Base-by-base conservation (phyloP, 2,888 invertebrate genomes). In the Colostygia pectinataria region DNA sequence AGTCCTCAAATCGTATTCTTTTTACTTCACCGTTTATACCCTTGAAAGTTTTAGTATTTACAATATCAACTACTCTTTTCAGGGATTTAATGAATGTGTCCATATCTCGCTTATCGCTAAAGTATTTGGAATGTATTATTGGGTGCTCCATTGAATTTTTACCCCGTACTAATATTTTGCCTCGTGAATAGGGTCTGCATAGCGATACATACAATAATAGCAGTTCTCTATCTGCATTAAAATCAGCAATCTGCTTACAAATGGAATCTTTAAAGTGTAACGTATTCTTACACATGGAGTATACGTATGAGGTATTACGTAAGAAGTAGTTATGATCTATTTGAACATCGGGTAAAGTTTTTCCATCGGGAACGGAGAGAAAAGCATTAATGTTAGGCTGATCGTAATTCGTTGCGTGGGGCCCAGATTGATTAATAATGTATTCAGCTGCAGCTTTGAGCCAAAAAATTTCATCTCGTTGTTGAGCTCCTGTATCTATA, bases 331-430 rank as follows among this genome's bases (percentile, higher is more conserved):
- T 88, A 33, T 88, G 88, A 53, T 88, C 88, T 49, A 88, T 77
- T 68, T 89, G 88, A 1, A 88, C 77, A 56, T 88, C 88, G 2
- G 89, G 88, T 10, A 86, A 57, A 2, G 40, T 24, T 63, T 80
- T 80, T 9, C 66, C 71, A 25, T 63, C 71, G 13, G 81, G 69
- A 0, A 82, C 74, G 1, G 87, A 80, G 2, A 88, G 43, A 56
- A 89, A 89, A 32, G 88, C 86, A 47, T 88, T 89, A 10, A 89
- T 70, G 36, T 85, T 88, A 0, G 84, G 85, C 53, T 88, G 88
- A 48, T 88, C 80, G 42, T 80, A 86, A 53, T 88, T 88, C 1
- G 79, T 86, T 27, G 85, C 60, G 34, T 77, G 68, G 0, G 88
- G 84, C n/a, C 88, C 89, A 2, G 69, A 76, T 56, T 80, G 80